These are phyloP conservation scores for Junco hyemalis DNA, from an alignment of 2,113 vertebrate species.

Conservation along the genomic window DNA sequence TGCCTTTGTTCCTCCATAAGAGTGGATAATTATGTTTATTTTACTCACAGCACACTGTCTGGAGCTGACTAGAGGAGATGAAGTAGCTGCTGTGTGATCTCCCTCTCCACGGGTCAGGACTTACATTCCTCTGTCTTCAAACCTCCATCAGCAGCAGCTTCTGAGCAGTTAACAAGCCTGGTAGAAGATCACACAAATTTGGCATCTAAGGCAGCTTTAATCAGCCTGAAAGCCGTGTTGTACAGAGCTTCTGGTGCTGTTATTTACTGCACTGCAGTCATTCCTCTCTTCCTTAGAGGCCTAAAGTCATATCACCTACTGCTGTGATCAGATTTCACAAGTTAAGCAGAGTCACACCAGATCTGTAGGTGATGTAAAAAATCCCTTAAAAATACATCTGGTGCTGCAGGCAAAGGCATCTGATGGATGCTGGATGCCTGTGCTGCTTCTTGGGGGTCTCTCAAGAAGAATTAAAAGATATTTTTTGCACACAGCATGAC, in stretches of 20 bases:
- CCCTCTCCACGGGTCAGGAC: background rate
- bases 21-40: background rate
- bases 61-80: background rate
- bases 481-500: background rate
- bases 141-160: background rate
- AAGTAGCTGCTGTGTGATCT: background rate
- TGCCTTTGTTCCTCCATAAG: background rate
- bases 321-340: conserved; percentile 16
- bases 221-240: background rate
- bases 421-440: too few relatives aligned
- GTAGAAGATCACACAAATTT: background rate
- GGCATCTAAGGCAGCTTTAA: background rate
- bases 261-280: background rate
- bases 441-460: background rate
- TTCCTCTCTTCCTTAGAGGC: background rate
- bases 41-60: background rate
- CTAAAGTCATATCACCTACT: background rate
- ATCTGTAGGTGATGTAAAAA: background rate
- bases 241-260: background rate
- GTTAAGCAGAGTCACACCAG: background rate
- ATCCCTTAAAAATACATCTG: background rate
- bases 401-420: background rate
- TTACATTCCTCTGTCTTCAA: background rate
- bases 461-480: background rate
- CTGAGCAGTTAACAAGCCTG: background rate